These are phyloP conservation scores for Pontoporia blainvillei DNA, from an alignment of 2,113 vertebrate genomes.

Conservation along the genomic window DNA sequence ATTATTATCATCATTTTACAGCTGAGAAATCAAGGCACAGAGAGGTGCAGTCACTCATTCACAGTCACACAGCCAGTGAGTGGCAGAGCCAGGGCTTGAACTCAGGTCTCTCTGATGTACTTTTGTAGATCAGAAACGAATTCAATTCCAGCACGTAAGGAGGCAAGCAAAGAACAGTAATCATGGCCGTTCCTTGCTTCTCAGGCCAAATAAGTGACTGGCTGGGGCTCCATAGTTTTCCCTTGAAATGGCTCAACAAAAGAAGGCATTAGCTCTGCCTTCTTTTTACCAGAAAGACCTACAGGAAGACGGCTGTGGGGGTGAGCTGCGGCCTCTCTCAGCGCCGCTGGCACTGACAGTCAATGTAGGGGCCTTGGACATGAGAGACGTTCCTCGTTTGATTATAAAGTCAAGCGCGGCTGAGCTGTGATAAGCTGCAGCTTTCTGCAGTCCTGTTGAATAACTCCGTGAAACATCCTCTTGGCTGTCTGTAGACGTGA, in stretches of 20 bases:
- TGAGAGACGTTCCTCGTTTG: background rate
- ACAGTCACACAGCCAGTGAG: background rate
- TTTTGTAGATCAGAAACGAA: background rate
- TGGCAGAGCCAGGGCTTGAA: background rate
- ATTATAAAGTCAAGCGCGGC: slow-evolving; percentile 17
- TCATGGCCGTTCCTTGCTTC: background rate
- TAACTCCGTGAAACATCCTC: slow-evolving; percentile 13
- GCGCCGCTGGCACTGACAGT: background rate
- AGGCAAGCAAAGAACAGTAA: background rate
- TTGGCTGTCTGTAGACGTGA: slow-evolving; percentile 31
- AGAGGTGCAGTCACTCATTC: background rate
- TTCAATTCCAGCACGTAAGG: background rate
- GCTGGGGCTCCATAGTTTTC: background rate
- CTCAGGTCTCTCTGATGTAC: background rate
- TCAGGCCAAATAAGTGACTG: background rate
- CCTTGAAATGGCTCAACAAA: background rate
- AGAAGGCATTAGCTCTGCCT: background rate
- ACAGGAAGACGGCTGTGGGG: background rate
- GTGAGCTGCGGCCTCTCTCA: background rate
- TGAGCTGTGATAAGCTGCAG: background rate
- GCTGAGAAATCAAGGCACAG: background rate
- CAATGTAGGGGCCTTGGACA: background rate
- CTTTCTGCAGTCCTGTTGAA: background rate
- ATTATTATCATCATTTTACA: background rate
- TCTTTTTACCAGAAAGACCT: background rate